Percentiles rank a stretch among this genome's conserved stretches.
Conservation (phyloP, 2,888 invertebrate species). For the Nesidiocoris tenuis region DNA sequence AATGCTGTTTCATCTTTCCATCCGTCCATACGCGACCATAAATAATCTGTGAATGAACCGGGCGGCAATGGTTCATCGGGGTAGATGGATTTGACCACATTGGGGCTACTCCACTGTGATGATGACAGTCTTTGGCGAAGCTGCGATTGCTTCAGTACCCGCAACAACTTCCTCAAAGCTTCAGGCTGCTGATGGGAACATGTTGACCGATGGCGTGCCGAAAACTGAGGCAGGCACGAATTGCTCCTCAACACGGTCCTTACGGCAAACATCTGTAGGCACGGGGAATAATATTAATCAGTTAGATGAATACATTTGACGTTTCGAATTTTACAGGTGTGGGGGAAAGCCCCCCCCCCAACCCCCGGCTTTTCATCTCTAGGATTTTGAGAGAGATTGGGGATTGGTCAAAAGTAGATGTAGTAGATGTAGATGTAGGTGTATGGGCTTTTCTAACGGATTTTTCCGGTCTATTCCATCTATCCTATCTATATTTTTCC, state of each 20-base stretch:
- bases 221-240: too few relatives aligned
- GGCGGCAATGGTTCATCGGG: slow-evolving; percentile 48
- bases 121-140: neutral
- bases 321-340: too few relatives aligned
- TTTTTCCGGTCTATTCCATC: too few relatives aligned
- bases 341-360: too few relatives aligned
- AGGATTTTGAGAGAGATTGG: too few relatives aligned
- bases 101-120: slow-evolving; percentile 17
- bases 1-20: slow-evolving; percentile 65
- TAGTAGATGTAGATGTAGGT: too few relatives aligned
- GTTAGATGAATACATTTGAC: too few relatives aligned
- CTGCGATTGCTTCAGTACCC: neutral
- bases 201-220: too few relatives aligned
- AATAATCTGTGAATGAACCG: slow-evolving; percentile 60
- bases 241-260: neutral
- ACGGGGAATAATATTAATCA: neutral
- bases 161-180: neutral
- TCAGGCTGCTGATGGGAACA: neutral
- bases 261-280: neutral
- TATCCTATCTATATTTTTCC: too few relatives aligned
- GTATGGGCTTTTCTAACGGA: too few relatives aligned
- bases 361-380: too few relatives aligned
- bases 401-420: too few relatives aligned
- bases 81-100: slow-evolving; percentile 48
- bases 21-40: slow-evolving; percentile 65